Base-by-base conservation (phyloP, 1,140 invertebrate species). In the Habropoda laboriosa region DNA sequence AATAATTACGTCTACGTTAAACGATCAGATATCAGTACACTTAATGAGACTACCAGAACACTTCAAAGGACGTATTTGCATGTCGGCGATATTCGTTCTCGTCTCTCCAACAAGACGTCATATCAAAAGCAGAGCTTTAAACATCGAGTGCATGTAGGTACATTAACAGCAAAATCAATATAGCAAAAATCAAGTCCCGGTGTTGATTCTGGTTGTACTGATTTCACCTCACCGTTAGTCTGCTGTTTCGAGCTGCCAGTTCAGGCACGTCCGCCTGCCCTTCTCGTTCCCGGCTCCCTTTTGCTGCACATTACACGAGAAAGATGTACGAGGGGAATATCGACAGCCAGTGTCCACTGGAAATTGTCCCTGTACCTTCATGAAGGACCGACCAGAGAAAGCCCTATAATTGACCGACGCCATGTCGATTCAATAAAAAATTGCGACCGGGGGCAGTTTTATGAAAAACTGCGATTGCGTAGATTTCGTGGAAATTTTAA, bases 121-220 rank as follows among this genome's bases (percentile, higher is more conserved):
- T 16, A 64, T 64, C 47, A 51, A 32, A 40, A 24, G 45, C n/a
- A n/a, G 40, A 13, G 73, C 73, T 87, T 86, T 80, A 85, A 47
- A 82, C 67, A 40, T 73, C 16, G 78, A 82, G 84, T 74, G 78
- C 67, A 57, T 53, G 57, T 74, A 70, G 45, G 63, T 81, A 81
- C 87, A 86, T 88, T 84, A 87, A 89, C 81, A 78, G 82, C 38
- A 84, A 87, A 89, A 89, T 86, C 86, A 80, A 88, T 87, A 85
- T 71, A 72, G 64, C 66, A 86, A 87, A 89, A 89, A 89, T 87
- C 83, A 82, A 86, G 77, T 64, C 74, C 53, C 57, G 74, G 79
- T 85, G 85, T 86, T 88, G 75, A 84, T 87, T 86, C 80, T 82
- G 80, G 82, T 82, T 73, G 82, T 67, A 85, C 82, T 81, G 84